Evolutionary conservation across 2,888 invertebrate genomes (phyloP).

Genomic region (Hydrotaea cyrtoneurina): DNA sequence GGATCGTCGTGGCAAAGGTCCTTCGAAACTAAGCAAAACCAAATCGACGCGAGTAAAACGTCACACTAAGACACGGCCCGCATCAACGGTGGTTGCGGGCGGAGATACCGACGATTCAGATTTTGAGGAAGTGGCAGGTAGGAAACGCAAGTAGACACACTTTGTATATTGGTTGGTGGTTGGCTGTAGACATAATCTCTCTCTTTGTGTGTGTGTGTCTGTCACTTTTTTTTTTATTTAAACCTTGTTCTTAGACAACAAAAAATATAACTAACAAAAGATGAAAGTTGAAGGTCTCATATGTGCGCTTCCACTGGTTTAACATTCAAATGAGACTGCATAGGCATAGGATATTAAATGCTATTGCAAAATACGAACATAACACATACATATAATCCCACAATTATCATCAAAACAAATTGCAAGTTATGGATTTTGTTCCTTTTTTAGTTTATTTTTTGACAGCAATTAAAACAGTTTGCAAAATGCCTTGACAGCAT

Average conservation of each 20-base stretch:
- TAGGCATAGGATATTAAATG: conserved; percentile 43
- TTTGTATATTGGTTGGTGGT: conserved; percentile 23
- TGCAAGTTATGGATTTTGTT: conserved; percentile 11
- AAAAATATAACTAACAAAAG: not conserved
- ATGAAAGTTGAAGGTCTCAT: conserved; percentile 41
- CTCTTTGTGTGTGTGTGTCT: conserved; percentile 22
- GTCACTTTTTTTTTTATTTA: not conserved
- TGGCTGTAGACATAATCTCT: conserved; percentile 21
- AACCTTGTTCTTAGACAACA: conserved; percentile 6
- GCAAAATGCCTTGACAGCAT: too few species aligned
- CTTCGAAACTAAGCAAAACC: conserved; percentile 75
- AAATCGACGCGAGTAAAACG: conserved; percentile 76
- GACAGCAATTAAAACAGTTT: not conserved
- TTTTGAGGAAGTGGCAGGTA: conserved; percentile 89
- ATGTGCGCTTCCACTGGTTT: conserved; percentile 63
- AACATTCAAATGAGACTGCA: conserved; percentile 64
- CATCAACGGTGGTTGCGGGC: conserved; percentile 79
- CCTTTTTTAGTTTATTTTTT: not conserved
- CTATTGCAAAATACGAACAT: conserved; percentile 32
- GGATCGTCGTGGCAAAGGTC: conserved; percentile 55
- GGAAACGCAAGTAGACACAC: conserved; percentile 77
- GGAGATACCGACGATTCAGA: conserved; percentile 84
- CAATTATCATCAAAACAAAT: not conserved
- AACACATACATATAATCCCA: conserved; percentile 25
- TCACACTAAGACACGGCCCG: conserved; percentile 76